Conservation (phyloP, 2,113 vertebrate genomes). For the Pterophyllum scalare region DNA sequence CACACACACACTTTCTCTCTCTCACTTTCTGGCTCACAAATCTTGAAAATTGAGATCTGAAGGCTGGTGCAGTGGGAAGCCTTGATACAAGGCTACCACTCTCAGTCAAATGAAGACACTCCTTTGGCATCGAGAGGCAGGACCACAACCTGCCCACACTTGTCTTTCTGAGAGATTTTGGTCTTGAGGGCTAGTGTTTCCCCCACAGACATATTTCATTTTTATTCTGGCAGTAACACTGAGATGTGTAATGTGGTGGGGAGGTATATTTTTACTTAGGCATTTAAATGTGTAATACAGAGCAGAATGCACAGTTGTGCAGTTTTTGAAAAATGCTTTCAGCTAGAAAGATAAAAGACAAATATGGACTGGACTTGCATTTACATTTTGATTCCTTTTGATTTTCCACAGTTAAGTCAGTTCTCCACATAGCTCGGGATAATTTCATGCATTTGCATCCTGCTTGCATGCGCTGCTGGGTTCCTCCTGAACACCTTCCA, state of each 20-base stretch:
- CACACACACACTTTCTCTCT: not conserved
- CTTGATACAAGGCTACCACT: conserved; percentile 50
- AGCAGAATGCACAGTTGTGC: not conserved
- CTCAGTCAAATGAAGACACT: conserved; percentile 54
- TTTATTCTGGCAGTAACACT: conserved; percentile 2
- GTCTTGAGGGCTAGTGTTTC: not conserved
- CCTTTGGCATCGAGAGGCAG: not conserved
- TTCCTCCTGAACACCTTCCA: not conserved
- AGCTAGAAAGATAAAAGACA: not conserved
- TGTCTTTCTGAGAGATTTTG: not conserved
- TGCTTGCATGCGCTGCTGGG: not conserved
- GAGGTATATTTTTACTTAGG: not conserved
- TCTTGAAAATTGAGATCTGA: conserved; percentile 70
- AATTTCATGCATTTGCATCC: conserved; percentile 54
- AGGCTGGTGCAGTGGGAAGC: conserved; percentile 36
- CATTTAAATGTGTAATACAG: not conserved
- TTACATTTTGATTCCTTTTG: conserved; percentile 60
- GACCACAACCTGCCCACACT: not conserved
- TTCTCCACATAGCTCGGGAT: conserved; percentile 42
- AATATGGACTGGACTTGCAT: conserved; percentile 28
- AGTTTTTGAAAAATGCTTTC: not conserved
- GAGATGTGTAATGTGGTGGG: not conserved
- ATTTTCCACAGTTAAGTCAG: conserved; percentile 51
- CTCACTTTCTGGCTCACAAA: conserved; percentile 65
- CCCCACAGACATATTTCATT: not conserved